phyloP scores from a whole-genome alignment of 2,888 invertebrate species.

The Phyllotreta striolata region DNA sequence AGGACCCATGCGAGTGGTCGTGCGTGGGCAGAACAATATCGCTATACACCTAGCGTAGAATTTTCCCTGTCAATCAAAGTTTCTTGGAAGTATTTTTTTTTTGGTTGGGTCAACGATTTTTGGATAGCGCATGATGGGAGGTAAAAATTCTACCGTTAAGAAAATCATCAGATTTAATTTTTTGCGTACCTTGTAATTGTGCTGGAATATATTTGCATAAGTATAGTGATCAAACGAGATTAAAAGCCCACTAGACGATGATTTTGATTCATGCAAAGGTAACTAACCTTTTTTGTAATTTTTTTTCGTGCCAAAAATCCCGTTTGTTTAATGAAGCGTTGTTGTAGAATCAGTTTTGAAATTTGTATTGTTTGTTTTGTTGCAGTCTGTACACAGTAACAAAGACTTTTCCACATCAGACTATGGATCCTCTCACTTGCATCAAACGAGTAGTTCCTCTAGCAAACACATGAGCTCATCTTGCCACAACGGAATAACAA shows the following conservation, averaged over 20 bases:
- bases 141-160: slow-evolving; percentile 6
- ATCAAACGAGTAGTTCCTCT: slow-evolving; percentile 51
- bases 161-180: not conserved
- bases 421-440: slow-evolving; percentile 56
- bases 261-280: too few relatives aligned
- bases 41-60: not conserved
- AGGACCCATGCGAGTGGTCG: slow-evolving; percentile 5
- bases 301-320: too few relatives aligned
- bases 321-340: too few relatives aligned
- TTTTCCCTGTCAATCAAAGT: slow-evolving; percentile 14
- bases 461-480: slow-evolving; percentile 57
- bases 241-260: slow-evolving; percentile 2
- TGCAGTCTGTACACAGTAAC: slow-evolving; percentile 54
- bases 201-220: not conserved
- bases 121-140: not conserved
- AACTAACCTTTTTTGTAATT: too few relatives aligned
- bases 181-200: not conserved
- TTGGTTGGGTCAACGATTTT: not conserved
- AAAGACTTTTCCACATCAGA: slow-evolving; percentile 57
- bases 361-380: slow-evolving; percentile 30
- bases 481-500: slow-evolving; percentile 56
- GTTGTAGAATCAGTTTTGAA: too few relatives aligned
- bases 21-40: slow-evolving; percentile 18
- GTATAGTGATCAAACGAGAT: slow-evolving; percentile 2
- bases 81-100: slow-evolving; percentile 5